phyloP scores from a whole-genome alignment of 2,113 vertebrate genomes.

The Antennarius striatus region DNA sequence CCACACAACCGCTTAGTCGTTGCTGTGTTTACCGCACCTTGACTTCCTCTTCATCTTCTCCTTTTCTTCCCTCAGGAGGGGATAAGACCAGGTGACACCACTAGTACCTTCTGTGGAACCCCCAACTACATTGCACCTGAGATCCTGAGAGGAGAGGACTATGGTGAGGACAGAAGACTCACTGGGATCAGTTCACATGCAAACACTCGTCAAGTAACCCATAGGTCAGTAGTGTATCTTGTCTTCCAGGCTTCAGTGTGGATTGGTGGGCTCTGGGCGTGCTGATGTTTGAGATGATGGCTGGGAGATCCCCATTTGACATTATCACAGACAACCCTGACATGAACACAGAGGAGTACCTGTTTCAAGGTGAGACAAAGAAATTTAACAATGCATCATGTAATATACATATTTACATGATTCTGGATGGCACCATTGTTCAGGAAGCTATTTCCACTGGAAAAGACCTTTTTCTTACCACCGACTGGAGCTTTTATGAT shows the following conservation, averaged over 20 bases:
- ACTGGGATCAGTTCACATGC: not conserved
- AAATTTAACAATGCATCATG: no score
- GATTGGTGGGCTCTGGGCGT: constrained; percentile 99
- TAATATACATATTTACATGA: no score
- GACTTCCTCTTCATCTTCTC: constrained; percentile 22
- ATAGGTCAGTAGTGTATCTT: not conserved
- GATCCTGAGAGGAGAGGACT: constrained; percentile 97
- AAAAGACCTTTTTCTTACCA: no score
- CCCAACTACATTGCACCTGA: constrained; percentile 98
- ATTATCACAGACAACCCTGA: constrained; percentile 99
- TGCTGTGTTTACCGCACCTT: not conserved
- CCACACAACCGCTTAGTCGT: not conserved
- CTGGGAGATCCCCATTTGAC: constrained; percentile 95
- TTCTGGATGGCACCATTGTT: not conserved
- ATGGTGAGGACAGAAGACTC: constrained; percentile 82
- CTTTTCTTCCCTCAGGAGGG: constrained; percentile 84
- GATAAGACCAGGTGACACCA: constrained; percentile 96
- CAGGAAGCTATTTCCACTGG: not conserved
- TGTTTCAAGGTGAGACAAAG: constrained; percentile 90
- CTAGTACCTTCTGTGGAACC: constrained; percentile 98
- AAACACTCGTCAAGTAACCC: not conserved
- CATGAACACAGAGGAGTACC: constrained; percentile 99
- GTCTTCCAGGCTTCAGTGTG: constrained; percentile 93
- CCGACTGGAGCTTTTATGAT: no score
- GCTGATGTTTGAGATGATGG: constrained; percentile 99